Evolutionary conservation across 2,797 vertebrate species (phyloP), one percentile per base, ranked within the genome.

Genomic region (Martes flavigula): DNA sequence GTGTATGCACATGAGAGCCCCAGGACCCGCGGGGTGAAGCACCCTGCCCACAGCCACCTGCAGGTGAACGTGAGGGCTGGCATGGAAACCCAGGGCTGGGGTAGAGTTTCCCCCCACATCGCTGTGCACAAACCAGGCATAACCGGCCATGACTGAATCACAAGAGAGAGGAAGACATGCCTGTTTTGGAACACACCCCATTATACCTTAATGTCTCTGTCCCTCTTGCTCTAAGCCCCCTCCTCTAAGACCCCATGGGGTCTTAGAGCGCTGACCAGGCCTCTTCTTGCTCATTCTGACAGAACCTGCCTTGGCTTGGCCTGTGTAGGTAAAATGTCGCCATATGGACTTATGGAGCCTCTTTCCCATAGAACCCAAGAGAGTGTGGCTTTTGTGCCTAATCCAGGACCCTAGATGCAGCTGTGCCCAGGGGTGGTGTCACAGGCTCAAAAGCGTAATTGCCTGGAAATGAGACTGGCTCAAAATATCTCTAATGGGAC

Each of bases 401-500:
- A 81, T 68, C 62, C 1, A 89, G 96, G 0, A 0, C 85, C 95
- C 92, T 94, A 68, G 0, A 97, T n/a, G 96, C 99, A 99, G 99
- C 99, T 99, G 99, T 98, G 98, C 98, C 98, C 98, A 98, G 98
- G 95, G 94, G 97, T 98, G 98, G 98, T 98, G 98, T 98, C 98
- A 98, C 90, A 98, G 98, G 98, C 98, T 98, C 98, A 98, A 97
- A 99, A 97, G 98, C 98, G 96, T 97, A 99, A 98, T 98, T 97
- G 97, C 98, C 98, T 98, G 98, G 97, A 99, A 98, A 98, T 98
- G 98, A 98, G 95, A 97, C 66, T 70, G 97, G 97, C 98, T 98
- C 98, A 99, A 99, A 99, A 99, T 99, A 99, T 99, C 99, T 99
- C 99, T 98, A 93, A 98, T 98, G 98, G 97, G 97, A 99, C 99